Evolutionary conservation across 2,888 invertebrate species (phyloP).

Genomic region (Tethea ocularis): DNA sequence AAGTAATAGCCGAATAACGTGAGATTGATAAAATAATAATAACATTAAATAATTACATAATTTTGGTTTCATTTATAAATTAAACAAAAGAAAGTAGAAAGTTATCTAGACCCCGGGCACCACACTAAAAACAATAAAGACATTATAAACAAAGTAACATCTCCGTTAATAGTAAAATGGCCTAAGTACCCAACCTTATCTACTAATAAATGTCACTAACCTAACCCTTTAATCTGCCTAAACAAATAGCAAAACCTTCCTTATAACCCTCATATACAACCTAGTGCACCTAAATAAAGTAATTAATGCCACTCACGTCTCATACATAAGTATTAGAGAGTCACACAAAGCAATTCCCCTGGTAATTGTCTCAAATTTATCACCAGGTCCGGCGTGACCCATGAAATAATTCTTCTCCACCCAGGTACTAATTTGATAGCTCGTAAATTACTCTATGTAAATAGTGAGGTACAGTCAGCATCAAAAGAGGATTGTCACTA

Average conservation of each 20-base stretch:
- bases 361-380: slow-evolving; percentile 54
- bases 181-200: too few relatives aligned
- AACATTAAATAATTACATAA: too few relatives aligned
- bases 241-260: not conserved
- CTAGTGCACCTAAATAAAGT: slow-evolving; percentile 24
- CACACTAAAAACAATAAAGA: not conserved
- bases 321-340: slow-evolving; percentile 46
- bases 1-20: too few relatives aligned
- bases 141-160: not conserved
- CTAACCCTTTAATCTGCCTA: not conserved
- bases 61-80: too few relatives aligned
- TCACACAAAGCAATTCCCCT: slow-evolving; percentile 37
- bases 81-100: too few relatives aligned
- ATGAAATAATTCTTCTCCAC: slow-evolving; percentile 25
- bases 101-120: not conserved
- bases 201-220: not conserved
- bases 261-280: not conserved
- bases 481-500: too few relatives aligned
- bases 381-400: slow-evolving; percentile 35
- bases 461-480: not conserved
- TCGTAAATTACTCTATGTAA: slow-evolving; percentile 32
- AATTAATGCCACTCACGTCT: slow-evolving; percentile 44
- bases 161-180: not conserved
- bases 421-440: slow-evolving; percentile 32
- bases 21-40: too few relatives aligned